A percentile compares a stretch with the other conserved stretches of the same genome.
Conservation (phyloP, 2,888 invertebrate genomes). For the Thalpophila matura region DNA sequence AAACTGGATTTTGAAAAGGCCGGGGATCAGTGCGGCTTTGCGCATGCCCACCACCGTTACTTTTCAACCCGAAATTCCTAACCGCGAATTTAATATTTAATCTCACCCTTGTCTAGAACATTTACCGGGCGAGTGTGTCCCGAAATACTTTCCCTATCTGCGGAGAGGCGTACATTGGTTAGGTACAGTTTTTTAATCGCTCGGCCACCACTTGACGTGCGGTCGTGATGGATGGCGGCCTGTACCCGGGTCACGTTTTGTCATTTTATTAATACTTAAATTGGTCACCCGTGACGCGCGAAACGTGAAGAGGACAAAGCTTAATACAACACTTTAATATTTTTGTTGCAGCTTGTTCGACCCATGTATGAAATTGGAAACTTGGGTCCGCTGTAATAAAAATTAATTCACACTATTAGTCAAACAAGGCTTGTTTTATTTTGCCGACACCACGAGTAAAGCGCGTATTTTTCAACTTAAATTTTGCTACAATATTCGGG, state of each 20-base stretch:
- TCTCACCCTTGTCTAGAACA: constrained; percentile 90
- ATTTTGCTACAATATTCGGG: constrained; percentile 19
- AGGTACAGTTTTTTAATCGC: constrained; percentile 88
- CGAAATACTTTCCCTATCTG: constrained; percentile 83
- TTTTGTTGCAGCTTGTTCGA: constrained; percentile 61
- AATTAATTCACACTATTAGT: constrained; percentile 57
- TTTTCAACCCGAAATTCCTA: constrained; percentile 89
- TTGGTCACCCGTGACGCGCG: constrained; percentile 87
- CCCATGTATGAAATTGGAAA: constrained; percentile 58
- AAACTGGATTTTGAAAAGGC: constrained; percentile 81
- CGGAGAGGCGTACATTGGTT: constrained; percentile 77
- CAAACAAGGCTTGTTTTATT: constrained; percentile 49
- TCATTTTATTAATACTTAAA: constrained; percentile 91
- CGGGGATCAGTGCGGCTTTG: constrained; percentile 75
- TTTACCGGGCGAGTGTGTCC: constrained; percentile 84
- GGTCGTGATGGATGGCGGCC: constrained; percentile 87
- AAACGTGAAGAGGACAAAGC: constrained; percentile 78
- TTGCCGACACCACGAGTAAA: constrained; percentile 33
- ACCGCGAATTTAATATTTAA: constrained; percentile 90
- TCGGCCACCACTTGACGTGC: constrained; percentile 86
- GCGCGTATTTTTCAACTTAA: constrained; percentile 38
- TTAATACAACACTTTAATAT: constrained; percentile 69
- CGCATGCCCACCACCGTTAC: constrained; percentile 81
- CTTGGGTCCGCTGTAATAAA: constrained; percentile 51
- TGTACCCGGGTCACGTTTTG: constrained; percentile 86